phyloP scores from a whole-genome alignment of 2,113 vertebrate genomes.

The Varanus komodoensis region DNA sequence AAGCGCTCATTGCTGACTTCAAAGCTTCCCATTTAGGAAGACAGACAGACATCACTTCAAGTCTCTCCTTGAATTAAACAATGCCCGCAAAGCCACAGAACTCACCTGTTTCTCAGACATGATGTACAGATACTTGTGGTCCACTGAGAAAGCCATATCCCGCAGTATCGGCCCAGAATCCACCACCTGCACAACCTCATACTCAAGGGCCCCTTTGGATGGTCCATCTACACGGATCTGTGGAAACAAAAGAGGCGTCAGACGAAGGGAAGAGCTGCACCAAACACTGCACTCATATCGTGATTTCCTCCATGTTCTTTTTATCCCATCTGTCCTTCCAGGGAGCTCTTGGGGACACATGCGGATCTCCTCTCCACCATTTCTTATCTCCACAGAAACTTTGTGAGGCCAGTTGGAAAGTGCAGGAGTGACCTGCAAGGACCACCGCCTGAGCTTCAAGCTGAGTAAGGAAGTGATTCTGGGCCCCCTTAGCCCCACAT shows the following conservation, averaged over 20 bases:
- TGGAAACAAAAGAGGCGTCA: background rate
- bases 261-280: background rate
- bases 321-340: too few relatives aligned
- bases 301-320: too few relatives aligned
- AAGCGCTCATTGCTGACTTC: background rate
- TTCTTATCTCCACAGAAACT: background rate
- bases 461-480: background rate
- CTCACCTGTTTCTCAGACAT: constrained; percentile 98
- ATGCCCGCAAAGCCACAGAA: background rate
- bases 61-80: background rate
- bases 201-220: constrained; percentile 86
- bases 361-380: background rate
- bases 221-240: constrained; percentile 95
- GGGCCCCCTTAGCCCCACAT: background rate
- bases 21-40: background rate
- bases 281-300: background rate
- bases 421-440: background rate
- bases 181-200: constrained; percentile 93
- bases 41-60: background rate
- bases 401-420: background rate
- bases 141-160: constrained; percentile 95
- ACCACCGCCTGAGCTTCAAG: background rate
- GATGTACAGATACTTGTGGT: constrained; percentile 92
- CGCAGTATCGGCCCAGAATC: constrained; percentile 87
- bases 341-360: background rate